Base-by-base conservation (phyloP, 2,113 vertebrate species). In the Coreoperca whiteheadi region DNA sequence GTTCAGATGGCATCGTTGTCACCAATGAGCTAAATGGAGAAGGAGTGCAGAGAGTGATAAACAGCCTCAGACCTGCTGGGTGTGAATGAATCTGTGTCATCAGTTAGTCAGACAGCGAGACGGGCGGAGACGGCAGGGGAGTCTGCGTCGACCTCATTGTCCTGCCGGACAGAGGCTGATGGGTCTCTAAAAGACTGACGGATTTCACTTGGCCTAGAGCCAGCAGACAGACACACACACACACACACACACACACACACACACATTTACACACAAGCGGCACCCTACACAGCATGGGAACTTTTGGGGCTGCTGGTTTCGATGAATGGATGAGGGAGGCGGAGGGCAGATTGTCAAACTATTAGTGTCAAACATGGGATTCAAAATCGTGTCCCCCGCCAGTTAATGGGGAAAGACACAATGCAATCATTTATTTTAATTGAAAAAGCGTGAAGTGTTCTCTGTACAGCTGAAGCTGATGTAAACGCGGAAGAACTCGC, bases 201-300 rank as follows among this genome's bases (percentile, higher is more conserved):
- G 84, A 91, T 86, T 60, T 51, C 37, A 56, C 39, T 86, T 92
- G 91, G 89, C 84, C 53, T 2, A 3, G 2, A 41, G 90, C 91
- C 91, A 92, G 87, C 66, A 53, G 61, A 77, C 83, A 66, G 32
- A 56, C 77, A 67, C 85, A 78, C 75, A 65, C 74, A 77, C 76
- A 83, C 64, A 72, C 64, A 64, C 53, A 87, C 82, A 63, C 83
- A 91, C 64, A 74, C 74, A 77, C 76, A 83, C 64, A 72, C 64
- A 64, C 53, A 87, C 82, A 87, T 80, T 78, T 77, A 63, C 83
- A 91, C 64, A 74, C 74, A 11, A 80, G 68, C 66, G 66, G 83
- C 63, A 83, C 86, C 81, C 86, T 67, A 32, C 88, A 15, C 88
- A 68, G 81, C 86, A 88, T 91, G 90, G 88, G 90, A 91, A 91